phyloP scores from a whole-genome alignment of 2,797 vertebrate species.

The Takifugu ocellatus region DNA sequence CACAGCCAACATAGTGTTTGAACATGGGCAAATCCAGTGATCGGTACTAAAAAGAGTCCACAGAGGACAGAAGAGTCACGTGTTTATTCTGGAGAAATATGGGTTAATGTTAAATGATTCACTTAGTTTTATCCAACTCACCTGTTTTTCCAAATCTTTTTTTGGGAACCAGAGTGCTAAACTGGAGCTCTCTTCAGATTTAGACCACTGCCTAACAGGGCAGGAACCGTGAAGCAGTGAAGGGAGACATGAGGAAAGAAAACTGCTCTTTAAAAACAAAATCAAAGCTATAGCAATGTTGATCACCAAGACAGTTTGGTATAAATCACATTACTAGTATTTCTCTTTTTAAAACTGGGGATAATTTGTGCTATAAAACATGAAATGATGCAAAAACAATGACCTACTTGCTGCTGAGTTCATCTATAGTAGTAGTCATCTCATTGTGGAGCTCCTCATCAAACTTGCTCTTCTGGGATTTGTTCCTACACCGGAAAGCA shows the following conservation, averaged over 20 bases:
- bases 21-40: conserved; percentile 85
- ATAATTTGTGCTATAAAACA: background rate
- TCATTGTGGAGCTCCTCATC: conserved; percentile 93
- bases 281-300: too few species aligned
- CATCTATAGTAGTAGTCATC: conserved; percentile 93
- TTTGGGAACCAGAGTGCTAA: conserved; percentile 87
- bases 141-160: conserved; percentile 89
- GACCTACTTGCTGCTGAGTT: conserved; percentile 88
- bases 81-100: background rate
- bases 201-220: conserved; percentile 84
- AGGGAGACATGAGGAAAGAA: background rate
- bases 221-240: background rate
- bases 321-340: too few species aligned
- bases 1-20: conserved; percentile 87
- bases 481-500: conserved; percentile 76
- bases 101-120: background rate
- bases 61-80: conserved; percentile 3
- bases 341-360: too few species aligned
- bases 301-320: too few species aligned
- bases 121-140: conserved; percentile 50
- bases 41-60: conserved; percentile 81
- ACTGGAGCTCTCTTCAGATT: conserved; percentile 83
- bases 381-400: background rate
- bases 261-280: background rate
- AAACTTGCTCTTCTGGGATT: conserved; percentile 89